phyloP scores from a whole-genome alignment of 2,797 vertebrate species.

The Chaunax sp. region DNA sequence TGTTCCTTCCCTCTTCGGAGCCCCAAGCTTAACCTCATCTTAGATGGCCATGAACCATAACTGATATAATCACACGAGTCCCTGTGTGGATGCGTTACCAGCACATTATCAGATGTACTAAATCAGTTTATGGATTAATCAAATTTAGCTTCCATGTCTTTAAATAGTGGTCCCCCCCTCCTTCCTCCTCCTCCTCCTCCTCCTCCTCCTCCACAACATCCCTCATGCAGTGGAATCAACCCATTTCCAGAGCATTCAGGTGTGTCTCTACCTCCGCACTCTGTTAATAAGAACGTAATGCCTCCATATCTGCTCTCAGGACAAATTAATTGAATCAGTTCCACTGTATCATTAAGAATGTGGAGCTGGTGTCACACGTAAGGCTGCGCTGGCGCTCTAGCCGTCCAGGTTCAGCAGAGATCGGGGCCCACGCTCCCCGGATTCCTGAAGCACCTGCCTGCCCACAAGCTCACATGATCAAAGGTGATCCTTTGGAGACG shows the following conservation, averaged over 20 bases:
- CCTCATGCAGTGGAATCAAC: slow-evolving; percentile 44
- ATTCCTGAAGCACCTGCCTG: not conserved
- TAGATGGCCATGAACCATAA: slow-evolving; percentile 75
- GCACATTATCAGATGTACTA: slow-evolving; percentile 76
- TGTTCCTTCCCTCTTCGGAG: slow-evolving; percentile 48
- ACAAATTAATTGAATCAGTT: slow-evolving; percentile 79
- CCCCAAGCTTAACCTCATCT: slow-evolving; percentile 76
- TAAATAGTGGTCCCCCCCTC: slow-evolving; percentile 43
- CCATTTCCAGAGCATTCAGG: slow-evolving; percentile 75
- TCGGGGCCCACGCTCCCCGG: not conserved
- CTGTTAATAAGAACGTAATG: slow-evolving; percentile 78
- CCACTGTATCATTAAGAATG: slow-evolving; percentile 69
- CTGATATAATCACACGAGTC: slow-evolving; percentile 77
- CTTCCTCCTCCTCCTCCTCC: slow-evolving; percentile 20
- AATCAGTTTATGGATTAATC: slow-evolving; percentile 84
- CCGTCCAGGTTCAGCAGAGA: slow-evolving; percentile 9
- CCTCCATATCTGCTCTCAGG: slow-evolving; percentile 68
- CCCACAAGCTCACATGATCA: slow-evolving; percentile 32
- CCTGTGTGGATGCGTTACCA: slow-evolving; percentile 74
- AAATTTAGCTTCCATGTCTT: slow-evolving; percentile 70
- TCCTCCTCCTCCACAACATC: slow-evolving; percentile 10
- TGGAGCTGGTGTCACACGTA: slow-evolving; percentile 26
- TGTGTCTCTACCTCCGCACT: slow-evolving; percentile 73
- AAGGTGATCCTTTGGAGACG: slow-evolving; percentile 31
- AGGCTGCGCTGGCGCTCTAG: slow-evolving; percentile 6